phyloP scores from a whole-genome alignment of 2,888 invertebrate genomes.

The Drosophila mulleri region DNA sequence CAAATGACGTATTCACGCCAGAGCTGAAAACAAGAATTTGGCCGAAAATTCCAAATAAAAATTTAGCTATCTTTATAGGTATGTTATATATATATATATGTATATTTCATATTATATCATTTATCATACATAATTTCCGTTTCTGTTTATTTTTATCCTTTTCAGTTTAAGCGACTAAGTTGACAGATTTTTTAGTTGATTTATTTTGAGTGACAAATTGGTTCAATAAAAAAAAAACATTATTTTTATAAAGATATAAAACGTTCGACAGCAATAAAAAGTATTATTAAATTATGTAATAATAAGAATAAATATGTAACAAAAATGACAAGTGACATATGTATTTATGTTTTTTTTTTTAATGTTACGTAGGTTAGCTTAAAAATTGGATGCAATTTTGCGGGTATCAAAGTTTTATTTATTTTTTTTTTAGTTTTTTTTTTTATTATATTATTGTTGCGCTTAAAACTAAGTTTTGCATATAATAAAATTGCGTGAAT shows the following conservation, averaged over 20 bases:
- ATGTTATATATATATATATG: constrained; percentile 70
- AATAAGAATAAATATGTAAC: constrained; percentile 57
- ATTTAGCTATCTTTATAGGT: constrained; percentile 33
- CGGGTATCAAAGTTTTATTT: constrained; percentile 35
- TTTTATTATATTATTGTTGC: constrained; percentile 45
- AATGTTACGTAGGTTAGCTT: constrained; percentile 42
- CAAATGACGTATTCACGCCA: neutral
- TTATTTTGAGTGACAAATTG: constrained; percentile 25
- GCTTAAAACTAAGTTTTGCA: constrained; percentile 52
- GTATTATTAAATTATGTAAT: constrained; percentile 21
- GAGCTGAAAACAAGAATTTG: neutral
- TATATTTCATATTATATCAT: constrained; percentile 69
- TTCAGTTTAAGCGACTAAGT: constrained; percentile 70
- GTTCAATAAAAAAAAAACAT: constrained; percentile 17
- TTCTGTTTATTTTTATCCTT: constrained; percentile 34
- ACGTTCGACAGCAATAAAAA: constrained; percentile 33
- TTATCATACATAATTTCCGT: constrained; percentile 75
- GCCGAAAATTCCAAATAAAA: neutral
- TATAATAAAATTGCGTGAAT: constrained; percentile 75
- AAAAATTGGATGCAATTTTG: constrained; percentile 46
- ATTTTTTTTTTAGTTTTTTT: constrained; percentile 23
- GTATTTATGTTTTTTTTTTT: constrained; percentile 8
- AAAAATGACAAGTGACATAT: constrained; percentile 53
- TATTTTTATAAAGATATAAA: constrained; percentile 36
- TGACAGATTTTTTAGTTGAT: constrained; percentile 41